Conservation (phyloP, 2,888 invertebrate genomes). For the Hirtodrosophila alboralis region DNA sequence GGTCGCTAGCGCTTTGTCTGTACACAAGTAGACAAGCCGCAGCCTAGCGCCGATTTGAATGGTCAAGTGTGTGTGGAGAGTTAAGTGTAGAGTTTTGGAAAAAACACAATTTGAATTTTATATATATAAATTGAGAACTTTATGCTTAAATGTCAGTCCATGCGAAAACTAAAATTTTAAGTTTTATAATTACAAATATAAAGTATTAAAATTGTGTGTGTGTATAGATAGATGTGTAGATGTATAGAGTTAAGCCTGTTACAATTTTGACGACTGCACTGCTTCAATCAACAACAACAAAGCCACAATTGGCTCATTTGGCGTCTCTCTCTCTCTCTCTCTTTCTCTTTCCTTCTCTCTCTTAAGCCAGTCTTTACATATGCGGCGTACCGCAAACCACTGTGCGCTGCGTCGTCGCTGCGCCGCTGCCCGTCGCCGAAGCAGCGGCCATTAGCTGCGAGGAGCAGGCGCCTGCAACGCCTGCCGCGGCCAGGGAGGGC, state of each 20-base stretch:
- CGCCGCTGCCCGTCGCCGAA: constrained; percentile 68
- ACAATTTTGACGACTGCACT: constrained; percentile 71
- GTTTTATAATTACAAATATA: constrained; percentile 33
- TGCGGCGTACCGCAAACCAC: constrained; percentile 84
- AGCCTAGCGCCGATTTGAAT: constrained; percentile 15
- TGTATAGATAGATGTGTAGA: constrained; percentile 14
- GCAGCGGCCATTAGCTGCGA: constrained; percentile 76
- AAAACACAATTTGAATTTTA: not conserved
- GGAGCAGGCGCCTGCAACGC: constrained; percentile 77
- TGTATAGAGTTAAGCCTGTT: constrained; percentile 61
- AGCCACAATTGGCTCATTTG: constrained; percentile 68
- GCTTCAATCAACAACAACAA: constrained; percentile 77
- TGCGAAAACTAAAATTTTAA: constrained; percentile 43
- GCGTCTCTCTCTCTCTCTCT: constrained; percentile 63
- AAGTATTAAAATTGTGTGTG: constrained; percentile 24
- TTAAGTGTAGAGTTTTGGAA: constrained; percentile 4
- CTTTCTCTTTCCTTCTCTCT: constrained; percentile 3
- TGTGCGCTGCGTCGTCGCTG: constrained; percentile 75
- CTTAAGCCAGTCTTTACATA: constrained; percentile 77
- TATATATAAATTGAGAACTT: constrained; percentile 48
- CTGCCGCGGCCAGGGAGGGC: constrained; percentile 82
- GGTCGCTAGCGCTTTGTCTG: constrained; percentile 57
- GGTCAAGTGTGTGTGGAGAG: constrained; percentile 27
- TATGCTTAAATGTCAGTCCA: constrained; percentile 70
- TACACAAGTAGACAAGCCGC: constrained; percentile 29